Evolutionary conservation across 2,113 vertebrate species (phyloP).

Genomic region (Phyllostomus hastatus): DNA sequence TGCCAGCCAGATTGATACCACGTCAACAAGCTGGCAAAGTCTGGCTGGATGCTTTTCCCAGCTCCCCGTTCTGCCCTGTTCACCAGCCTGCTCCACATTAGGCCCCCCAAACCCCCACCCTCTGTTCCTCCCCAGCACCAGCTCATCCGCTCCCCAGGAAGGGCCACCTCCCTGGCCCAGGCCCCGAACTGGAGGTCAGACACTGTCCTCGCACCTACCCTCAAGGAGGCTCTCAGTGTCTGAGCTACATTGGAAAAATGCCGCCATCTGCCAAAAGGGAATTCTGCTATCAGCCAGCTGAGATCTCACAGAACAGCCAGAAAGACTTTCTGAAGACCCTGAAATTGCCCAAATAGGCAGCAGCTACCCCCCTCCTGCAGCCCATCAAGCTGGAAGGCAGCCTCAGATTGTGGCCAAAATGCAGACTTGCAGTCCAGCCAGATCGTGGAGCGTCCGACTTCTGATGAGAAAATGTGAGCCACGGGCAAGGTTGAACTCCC

Average conservation of each 20-base stretch:
- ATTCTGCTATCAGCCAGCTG: neutral
- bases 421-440: neutral
- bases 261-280: neutral
- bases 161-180: neutral
- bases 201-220: fast-evolving
- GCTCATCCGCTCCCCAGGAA: neutral
- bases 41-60: neutral
- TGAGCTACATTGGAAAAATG: neutral
- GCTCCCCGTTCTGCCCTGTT: neutral
- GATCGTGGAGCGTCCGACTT: fast-evolving
- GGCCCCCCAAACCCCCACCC: fast-evolving
- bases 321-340: neutral
- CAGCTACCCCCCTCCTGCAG: fast-evolving
- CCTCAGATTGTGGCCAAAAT: neutral
- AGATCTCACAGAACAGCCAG: neutral
- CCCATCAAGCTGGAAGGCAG: neutral
- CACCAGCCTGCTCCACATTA: neutral
- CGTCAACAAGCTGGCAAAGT: neutral
- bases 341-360: neutral
- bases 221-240: neutral
- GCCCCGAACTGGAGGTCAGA: neutral
- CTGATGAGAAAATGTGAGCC: neutral
- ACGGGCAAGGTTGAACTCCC: neutral
- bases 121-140: no score
- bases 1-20: neutral